These are phyloP conservation scores for Spicauda simplicius DNA, from an alignment of 2,888 invertebrate genomes.

Conservation along the genomic window DNA sequence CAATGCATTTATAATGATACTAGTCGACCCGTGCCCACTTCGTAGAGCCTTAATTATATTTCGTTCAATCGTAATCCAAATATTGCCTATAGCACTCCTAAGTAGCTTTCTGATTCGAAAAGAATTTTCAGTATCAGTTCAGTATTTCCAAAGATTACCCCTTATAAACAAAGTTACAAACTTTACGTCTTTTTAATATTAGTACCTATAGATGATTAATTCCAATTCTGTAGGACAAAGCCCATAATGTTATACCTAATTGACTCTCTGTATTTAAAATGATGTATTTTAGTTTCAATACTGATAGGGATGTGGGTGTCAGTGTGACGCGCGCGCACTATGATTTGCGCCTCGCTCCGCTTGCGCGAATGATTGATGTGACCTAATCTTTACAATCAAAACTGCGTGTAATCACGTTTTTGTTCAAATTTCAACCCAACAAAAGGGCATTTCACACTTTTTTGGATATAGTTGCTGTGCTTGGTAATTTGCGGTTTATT, in stretches of 20 bases:
- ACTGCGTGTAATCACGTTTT: slow-evolving; percentile 67
- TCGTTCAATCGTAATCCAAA: too few species aligned
- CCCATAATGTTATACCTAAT: slow-evolving; percentile 1
- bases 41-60: too few species aligned
- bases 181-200: too few species aligned
- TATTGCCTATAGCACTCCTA: too few species aligned
- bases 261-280: slow-evolving; percentile 9
- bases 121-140: too few species aligned
- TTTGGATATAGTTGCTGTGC: slow-evolving; percentile 9
- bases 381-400: slow-evolving; percentile 71
- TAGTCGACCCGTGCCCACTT: too few species aligned
- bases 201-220: too few species aligned
- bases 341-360: slow-evolving; percentile 81
- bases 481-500: neutral
- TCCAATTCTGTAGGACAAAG: too few species aligned
- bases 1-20: too few species aligned
- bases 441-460: slow-evolving; percentile 22
- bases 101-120: too few species aligned
- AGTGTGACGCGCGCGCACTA: slow-evolving; percentile 74
- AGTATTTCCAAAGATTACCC: too few species aligned
- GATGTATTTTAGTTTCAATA: neutral
- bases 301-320: slow-evolving; percentile 70
- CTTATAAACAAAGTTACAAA: too few species aligned
- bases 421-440: slow-evolving; percentile 52
- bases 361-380: slow-evolving; percentile 77